Evolutionary conservation across 1,140 invertebrate species (phyloP).

Genomic region (Leguminivora glycinivorella): DNA sequence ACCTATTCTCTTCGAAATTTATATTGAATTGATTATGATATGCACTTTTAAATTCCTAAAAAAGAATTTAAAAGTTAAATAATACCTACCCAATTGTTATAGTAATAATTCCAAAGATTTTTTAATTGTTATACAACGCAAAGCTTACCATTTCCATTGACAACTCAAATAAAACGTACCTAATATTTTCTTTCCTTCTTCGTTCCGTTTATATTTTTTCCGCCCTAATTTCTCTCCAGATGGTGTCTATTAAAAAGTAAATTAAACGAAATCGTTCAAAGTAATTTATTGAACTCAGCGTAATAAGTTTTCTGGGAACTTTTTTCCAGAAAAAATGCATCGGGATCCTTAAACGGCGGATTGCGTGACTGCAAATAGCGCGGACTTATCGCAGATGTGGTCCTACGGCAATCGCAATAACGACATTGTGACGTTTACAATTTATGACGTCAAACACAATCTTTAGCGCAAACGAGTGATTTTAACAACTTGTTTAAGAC

Average conservation of each 20-base stretch:
- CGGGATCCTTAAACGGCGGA: slow-evolving; percentile 14
- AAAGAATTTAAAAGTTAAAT: too few species aligned
- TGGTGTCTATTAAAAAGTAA: slow-evolving; percentile 9
- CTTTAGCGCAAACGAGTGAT: not conserved
- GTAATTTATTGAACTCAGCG: not conserved
- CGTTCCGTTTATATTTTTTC: not conserved
- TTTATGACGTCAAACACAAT: not conserved
- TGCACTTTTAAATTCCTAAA: too few species aligned
- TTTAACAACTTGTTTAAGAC: not conserved
- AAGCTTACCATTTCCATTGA: not conserved
- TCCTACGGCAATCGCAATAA: not conserved
- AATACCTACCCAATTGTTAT: too few species aligned
- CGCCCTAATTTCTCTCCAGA: not conserved
- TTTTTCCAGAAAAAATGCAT: not conserved
- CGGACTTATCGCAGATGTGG: slow-evolving; percentile 18
- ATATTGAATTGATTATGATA: too few species aligned
- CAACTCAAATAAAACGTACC: not conserved
- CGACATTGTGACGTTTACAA: not conserved
- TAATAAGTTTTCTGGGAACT: not conserved
- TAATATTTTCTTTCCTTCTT: not conserved
- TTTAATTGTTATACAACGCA: not conserved
- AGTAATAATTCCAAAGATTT: not conserved
- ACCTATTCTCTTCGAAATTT: too few species aligned
- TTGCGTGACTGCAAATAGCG: slow-evolving; percentile 10
- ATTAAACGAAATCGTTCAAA: not conserved